Percentiles rank a stretch among this genome's conserved stretches.
These are phyloP conservation scores for Seriola aureovittata DNA, from an alignment of 2,113 vertebrate genomes.

Conservation along the genomic window DNA sequence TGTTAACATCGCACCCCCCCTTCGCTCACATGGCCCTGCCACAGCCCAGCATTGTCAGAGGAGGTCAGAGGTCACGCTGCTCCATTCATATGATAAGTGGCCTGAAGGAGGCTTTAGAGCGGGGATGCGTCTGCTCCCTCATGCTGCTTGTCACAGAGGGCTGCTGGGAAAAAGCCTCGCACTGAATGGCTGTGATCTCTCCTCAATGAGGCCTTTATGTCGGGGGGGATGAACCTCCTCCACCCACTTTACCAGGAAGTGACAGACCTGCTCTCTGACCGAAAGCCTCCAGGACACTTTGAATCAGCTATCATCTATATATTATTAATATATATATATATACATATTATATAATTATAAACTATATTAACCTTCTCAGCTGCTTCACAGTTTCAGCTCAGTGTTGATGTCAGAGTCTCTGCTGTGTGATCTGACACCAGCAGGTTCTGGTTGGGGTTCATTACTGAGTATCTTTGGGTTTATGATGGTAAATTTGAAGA, in stretches of 20 bases:
- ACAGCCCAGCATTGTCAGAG: conserved; percentile 30
- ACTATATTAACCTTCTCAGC: too few relatives aligned
- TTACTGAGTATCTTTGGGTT: too few relatives aligned
- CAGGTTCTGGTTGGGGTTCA: too few relatives aligned
- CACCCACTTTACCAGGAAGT: conserved; percentile 34
- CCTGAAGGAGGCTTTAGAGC: conserved; percentile 22
- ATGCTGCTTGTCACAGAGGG: conserved; percentile 1
- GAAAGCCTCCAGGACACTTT: too few relatives aligned
- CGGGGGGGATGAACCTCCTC: conserved; percentile 8
- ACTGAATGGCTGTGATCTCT: conserved; percentile 39
- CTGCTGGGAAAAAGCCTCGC: conserved; percentile 15
- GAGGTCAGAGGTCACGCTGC: conserved; percentile 32
- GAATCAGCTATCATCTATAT: background rate
- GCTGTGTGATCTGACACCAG: too few relatives aligned
- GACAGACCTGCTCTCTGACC: background rate
- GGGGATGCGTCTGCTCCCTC: conserved; percentile 23
- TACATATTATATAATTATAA: too few relatives aligned
- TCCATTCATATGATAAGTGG: conserved; percentile 56
- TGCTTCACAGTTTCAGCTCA: too few relatives aligned
- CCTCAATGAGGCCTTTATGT: conserved; percentile 46
- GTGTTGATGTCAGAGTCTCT: too few relatives aligned
- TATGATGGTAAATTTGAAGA: too few relatives aligned
- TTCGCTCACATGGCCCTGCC: conserved; percentile 22
- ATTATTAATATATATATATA: too few relatives aligned
- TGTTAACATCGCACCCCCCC: background rate